These are phyloP conservation scores for Rhagologus leucostigma DNA, from an alignment of 2,113 vertebrate species.

Conservation along the genomic window DNA sequence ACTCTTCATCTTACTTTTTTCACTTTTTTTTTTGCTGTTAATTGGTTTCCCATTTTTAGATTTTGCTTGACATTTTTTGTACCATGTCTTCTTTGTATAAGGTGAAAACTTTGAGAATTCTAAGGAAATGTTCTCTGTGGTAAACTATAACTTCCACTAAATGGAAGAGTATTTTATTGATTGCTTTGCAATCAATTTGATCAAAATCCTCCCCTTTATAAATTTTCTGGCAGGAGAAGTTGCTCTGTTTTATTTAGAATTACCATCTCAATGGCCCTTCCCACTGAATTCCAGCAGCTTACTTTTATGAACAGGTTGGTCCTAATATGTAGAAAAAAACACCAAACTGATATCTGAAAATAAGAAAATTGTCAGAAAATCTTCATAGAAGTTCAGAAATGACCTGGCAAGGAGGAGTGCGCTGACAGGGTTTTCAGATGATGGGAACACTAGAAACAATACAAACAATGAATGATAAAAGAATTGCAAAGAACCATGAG, in stretches of 20 bases:
- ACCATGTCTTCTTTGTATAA: background rate
- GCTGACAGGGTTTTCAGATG: background rate
- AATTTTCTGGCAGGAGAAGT: background rate
- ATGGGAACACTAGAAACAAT: background rate
- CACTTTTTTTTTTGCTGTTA: background rate
- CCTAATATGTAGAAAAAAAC: background rate
- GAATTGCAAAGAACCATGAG: background rate
- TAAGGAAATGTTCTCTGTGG: background rate
- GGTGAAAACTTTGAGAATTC: background rate
- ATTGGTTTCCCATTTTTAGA: background rate
- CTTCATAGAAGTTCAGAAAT: background rate
- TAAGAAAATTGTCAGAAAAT: background rate
- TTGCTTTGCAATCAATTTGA: background rate
- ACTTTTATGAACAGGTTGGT: background rate
- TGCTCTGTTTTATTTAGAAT: background rate
- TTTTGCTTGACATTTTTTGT: background rate
- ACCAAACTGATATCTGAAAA: background rate
- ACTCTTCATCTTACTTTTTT: background rate
- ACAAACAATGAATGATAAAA: background rate
- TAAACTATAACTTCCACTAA: background rate
- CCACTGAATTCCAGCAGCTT: background rate
- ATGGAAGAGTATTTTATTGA: background rate
- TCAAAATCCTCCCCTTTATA: background rate
- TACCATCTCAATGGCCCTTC: background rate
- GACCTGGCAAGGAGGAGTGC: background rate